These are phyloP conservation scores for Sitophilus oryzae DNA, from an alignment of 1,140 invertebrate species.

Conservation along the genomic window DNA sequence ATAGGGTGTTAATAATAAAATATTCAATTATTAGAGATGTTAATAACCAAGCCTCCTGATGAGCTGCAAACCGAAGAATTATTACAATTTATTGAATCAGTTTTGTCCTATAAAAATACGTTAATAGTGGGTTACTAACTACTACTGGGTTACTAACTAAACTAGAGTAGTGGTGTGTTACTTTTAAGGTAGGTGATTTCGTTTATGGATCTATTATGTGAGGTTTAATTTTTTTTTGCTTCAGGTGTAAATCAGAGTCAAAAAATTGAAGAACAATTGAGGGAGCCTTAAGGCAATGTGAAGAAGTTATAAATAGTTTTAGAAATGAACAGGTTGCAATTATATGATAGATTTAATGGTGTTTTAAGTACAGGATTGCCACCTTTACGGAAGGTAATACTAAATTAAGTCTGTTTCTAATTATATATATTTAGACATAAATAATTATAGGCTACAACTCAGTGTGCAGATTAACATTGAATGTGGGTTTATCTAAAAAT, in stretches of 20 bases:
- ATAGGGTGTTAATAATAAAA: no score
- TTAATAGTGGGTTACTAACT: conserved; percentile 71
- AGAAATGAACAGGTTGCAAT: conserved; percentile 43
- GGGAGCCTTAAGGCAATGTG: conserved; percentile 72
- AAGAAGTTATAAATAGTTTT: conserved; percentile 65
- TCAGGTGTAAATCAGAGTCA: conserved; percentile 69
- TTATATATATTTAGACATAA: conserved; percentile 1
- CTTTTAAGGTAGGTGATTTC: conserved; percentile 43
- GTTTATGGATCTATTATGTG: not conserved
- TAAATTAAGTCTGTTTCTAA: no score
- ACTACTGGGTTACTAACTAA: no score
- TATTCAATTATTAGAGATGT: no score
- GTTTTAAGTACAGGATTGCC: conserved; percentile 62
- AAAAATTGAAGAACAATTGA: conserved; percentile 74
- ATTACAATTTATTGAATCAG: conserved; percentile 66
- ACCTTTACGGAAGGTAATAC: conserved; percentile 68
- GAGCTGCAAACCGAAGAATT: conserved; percentile 74
- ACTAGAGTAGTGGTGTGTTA: conserved; percentile 59
- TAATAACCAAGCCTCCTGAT: conserved; percentile 69
- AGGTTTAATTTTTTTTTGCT: no score
- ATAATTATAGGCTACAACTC: conserved; percentile 41
- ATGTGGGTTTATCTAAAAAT: conserved; percentile 74
- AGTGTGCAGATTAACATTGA: conserved; percentile 69
- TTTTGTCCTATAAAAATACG: conserved; percentile 54
- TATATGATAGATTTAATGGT: conserved; percentile 47